Percentiles rank a stretch among this genome's conserved stretches.
Conservation (phyloP, 2,888 invertebrate genomes). For the Zaprionus lineosus region DNA sequence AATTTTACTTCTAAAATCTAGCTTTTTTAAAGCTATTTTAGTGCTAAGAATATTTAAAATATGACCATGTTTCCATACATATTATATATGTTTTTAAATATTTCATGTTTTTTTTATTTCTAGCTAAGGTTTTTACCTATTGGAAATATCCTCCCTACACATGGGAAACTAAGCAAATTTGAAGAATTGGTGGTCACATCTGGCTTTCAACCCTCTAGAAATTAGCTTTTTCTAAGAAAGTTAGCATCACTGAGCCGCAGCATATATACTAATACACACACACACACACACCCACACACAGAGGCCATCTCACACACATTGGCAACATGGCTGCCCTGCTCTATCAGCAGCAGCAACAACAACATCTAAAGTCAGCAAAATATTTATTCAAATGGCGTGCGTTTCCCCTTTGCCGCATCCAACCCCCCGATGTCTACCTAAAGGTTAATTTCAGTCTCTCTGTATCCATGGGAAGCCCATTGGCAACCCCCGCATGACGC, state of each 20-base stretch:
- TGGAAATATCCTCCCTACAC: too few relatives aligned
- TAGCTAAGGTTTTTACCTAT: too few relatives aligned
- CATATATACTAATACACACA: too few relatives aligned
- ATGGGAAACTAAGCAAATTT: too few relatives aligned
- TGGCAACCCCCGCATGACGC: conserved; percentile 26
- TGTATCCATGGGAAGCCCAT: conserved; percentile 39
- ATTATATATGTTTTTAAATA: too few relatives aligned
- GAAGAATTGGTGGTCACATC: too few relatives aligned
- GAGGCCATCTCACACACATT: neutral
- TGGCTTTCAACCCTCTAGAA: too few relatives aligned
- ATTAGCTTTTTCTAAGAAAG: neutral
- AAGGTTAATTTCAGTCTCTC: conserved; percentile 79
- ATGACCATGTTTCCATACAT: too few relatives aligned
- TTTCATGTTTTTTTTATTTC: too few relatives aligned
- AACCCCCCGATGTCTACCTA: conserved; percentile 46
- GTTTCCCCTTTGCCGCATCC: conserved; percentile 10
- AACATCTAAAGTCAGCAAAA: conserved; percentile 76
- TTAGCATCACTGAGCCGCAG: neutral
- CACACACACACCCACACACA: neutral
- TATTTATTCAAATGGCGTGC: conserved; percentile 81
- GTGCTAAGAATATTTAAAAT: too few relatives aligned
- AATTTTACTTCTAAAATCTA: too few relatives aligned
- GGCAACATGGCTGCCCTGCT: conserved; percentile 11
- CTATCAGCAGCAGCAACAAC: conserved; percentile 24
- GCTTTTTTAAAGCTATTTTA: too few relatives aligned